Conservation (phyloP, 2,113 vertebrate genomes). For the Prunella himalayana region DNA sequence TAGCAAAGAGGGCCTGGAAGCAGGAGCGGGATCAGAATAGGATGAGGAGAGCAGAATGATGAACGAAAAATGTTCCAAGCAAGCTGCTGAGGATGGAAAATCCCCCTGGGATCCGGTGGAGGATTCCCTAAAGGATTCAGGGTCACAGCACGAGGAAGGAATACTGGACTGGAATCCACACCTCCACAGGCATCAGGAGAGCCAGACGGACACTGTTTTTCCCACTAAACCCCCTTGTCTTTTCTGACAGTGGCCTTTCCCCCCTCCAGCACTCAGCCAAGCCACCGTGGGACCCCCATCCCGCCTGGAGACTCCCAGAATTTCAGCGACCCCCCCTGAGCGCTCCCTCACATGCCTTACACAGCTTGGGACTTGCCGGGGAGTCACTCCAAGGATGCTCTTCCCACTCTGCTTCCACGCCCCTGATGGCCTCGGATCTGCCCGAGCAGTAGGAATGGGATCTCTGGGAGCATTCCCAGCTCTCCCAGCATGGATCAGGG, state of each 20-base stretch:
- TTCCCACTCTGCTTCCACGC: not conserved
- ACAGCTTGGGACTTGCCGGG: constrained; percentile 54
- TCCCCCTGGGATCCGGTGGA: not conserved
- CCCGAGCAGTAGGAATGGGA: not conserved
- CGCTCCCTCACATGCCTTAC: constrained; percentile 74
- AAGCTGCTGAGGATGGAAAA: not conserved
- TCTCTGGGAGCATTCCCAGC: not conserved
- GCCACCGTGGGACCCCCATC: not conserved
- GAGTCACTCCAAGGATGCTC: not conserved
- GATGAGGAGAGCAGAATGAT: not conserved
- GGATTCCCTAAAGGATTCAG: not conserved
- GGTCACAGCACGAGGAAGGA: accelerated
- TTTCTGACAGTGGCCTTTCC: constrained; percentile 39
- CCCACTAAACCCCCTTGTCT: not conserved
- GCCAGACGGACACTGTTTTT: not conserved
- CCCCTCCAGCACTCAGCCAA: not conserved
- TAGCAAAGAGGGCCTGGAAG: constrained; percentile 43
- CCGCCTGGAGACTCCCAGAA: not conserved
- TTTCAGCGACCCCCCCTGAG: not conserved
- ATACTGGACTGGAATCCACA: accelerated
- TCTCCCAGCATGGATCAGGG: constrained; percentile 7
- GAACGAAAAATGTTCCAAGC: not conserved
- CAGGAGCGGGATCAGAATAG: not conserved
- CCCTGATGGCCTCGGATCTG: not conserved
- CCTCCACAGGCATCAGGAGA: not conserved